phyloP scores from a whole-genome alignment of 2,113 vertebrate genomes.

The Anhinga anhinga region DNA sequence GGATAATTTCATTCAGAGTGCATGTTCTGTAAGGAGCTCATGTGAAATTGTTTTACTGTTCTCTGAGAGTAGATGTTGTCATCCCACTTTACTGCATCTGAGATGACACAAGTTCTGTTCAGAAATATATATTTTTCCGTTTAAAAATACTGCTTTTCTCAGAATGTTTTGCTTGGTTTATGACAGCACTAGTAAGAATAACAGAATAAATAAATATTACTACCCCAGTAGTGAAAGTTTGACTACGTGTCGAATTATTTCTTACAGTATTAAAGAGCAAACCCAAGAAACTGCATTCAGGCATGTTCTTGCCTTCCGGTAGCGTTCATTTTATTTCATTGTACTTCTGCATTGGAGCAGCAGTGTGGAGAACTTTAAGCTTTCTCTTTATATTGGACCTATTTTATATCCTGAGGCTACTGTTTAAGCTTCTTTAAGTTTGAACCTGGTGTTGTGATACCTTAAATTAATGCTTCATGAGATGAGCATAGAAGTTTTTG shows the following conservation, averaged over 20 bases:
- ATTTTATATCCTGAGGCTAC: background rate
- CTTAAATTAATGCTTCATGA: background rate
- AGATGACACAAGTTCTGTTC: background rate
- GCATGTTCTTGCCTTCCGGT: accelerated
- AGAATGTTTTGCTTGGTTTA: background rate
- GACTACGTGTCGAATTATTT: background rate
- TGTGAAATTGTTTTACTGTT: background rate
- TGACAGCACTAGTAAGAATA: background rate
- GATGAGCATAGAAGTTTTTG: background rate
- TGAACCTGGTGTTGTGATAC: background rate
- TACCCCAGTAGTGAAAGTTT: background rate
- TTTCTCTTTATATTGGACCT: background rate
- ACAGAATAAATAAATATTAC: background rate
- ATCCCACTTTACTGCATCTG: background rate
- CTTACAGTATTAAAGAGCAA: background rate
- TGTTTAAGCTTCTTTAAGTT: background rate
- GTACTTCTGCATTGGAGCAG: background rate
- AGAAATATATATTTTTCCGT: background rate
- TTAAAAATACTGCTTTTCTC: background rate
- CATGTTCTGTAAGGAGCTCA: background rate
- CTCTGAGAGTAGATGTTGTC: background rate
- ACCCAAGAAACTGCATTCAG: accelerated
- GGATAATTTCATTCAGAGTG: background rate
- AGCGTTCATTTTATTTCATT: background rate
- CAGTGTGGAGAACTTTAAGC: background rate